Evolutionary conservation across 2,888 invertebrate species (phyloP).

Genomic region (Hymenopus coronatus): DNA sequence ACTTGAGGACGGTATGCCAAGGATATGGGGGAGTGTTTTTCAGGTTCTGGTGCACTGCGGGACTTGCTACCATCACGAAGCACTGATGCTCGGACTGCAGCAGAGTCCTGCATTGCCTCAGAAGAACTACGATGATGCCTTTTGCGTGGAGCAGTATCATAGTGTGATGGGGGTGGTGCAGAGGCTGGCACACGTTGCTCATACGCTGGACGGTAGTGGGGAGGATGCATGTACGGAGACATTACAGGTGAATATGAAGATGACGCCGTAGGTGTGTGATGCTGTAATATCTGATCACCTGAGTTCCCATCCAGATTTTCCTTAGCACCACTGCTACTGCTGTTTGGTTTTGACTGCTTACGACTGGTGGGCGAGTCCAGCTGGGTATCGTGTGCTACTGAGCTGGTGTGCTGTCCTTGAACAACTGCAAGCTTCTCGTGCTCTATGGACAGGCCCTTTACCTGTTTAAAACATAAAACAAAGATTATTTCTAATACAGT

Average conservation of each 20-base stretch:
- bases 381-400: slow-evolving; percentile 45
- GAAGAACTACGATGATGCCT: slow-evolving; percentile 54
- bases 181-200: slow-evolving; percentile 47
- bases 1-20: slow-evolving; percentile 50
- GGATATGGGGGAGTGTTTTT: slow-evolving; percentile 40
- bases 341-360: slow-evolving; percentile 31
- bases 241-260: slow-evolving; percentile 50
- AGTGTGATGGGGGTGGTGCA: slow-evolving; percentile 27
- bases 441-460: slow-evolving; percentile 74
- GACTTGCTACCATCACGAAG: slow-evolving; percentile 50
- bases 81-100: slow-evolving; percentile 57
- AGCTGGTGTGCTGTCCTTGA: slow-evolving; percentile 47
- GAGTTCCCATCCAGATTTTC: slow-evolving; percentile 35
- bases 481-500: neutral
- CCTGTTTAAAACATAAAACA: slow-evolving; percentile 49
- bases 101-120: slow-evolving; percentile 24
- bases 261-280: slow-evolving; percentile 39
- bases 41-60: slow-evolving; percentile 23
- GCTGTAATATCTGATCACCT: slow-evolving; percentile 31
- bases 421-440: slow-evolving; percentile 65
- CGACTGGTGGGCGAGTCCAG: slow-evolving; percentile 45
- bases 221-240: slow-evolving; percentile 51
- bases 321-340: slow-evolving; percentile 38
- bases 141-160: slow-evolving; percentile 48
- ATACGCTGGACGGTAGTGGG: slow-evolving; percentile 46